Percentiles rank a stretch among this genome's conserved stretches.
Conservation (phyloP, 2,113 vertebrate genomes). For the Spea multiplicata region DNA sequence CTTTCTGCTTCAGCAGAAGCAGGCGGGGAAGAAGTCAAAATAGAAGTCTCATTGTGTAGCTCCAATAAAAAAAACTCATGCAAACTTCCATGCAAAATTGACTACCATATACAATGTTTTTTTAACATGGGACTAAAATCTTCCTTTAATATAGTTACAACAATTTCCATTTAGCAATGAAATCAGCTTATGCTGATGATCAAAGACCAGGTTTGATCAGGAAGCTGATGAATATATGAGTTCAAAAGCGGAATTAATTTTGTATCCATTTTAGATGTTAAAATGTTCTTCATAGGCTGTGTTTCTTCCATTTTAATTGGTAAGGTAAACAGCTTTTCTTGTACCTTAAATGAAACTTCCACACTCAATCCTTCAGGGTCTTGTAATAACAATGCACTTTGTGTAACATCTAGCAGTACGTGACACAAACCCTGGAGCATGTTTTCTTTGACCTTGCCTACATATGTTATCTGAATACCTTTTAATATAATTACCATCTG, state of each 20-base stretch:
- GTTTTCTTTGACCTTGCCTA: neutral
- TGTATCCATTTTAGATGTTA: too few relatives aligned
- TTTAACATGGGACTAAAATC: too few relatives aligned
- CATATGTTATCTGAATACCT: neutral
- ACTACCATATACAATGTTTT: too few relatives aligned
- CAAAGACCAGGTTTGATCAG: neutral
- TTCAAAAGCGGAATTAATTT: neutral
- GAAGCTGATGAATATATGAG: neutral
- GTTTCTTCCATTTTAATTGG: neutral
- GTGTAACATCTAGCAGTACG: neutral
- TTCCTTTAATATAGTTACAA: neutral
- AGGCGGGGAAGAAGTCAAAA: too few relatives aligned
- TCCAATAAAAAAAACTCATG: too few relatives aligned
- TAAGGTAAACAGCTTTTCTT: neutral
- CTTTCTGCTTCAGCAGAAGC: too few relatives aligned
- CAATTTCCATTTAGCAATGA: neutral
- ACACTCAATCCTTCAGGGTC: neutral
- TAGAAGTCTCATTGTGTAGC: too few relatives aligned
- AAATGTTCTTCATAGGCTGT: too few relatives aligned
- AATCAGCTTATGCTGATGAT: neutral
- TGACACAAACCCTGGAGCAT: neutral
- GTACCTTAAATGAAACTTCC: neutral
- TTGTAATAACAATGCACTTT: neutral
- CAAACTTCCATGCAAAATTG: too few relatives aligned
- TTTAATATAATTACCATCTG: neutral